Conservation (phyloP, 1,140 invertebrate genomes). For the Drosophila paulistorum region DNA sequence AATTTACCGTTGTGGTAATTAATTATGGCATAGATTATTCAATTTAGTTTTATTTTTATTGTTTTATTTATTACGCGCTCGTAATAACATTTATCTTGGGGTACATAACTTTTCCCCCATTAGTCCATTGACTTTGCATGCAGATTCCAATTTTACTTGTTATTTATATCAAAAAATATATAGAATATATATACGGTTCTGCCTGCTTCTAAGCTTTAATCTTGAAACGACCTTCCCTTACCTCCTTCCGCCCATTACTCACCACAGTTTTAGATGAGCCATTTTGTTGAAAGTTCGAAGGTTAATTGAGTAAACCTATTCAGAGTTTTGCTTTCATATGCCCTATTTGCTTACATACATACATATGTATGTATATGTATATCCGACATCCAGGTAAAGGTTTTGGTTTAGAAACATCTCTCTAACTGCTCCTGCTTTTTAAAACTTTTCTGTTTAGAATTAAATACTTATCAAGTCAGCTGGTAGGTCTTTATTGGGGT, state of each 20-base stretch:
- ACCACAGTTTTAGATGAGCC: not conserved
- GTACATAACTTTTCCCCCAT: not conserved
- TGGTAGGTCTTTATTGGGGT: too few relatives aligned
- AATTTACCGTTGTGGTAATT: slow-evolving; percentile 50
- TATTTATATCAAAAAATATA: not conserved
- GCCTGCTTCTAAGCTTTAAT: not conserved
- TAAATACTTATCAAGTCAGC: too few relatives aligned
- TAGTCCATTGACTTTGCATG: not conserved
- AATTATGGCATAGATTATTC: slow-evolving; percentile 46
- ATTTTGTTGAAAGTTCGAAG: not conserved
- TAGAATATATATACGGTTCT: too few relatives aligned
- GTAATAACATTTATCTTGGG: not conserved
- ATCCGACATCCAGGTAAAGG: too few relatives aligned
- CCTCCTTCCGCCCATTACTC: not conserved
- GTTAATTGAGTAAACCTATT: not conserved
- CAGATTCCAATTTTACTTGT: not conserved
- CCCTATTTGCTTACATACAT: too few relatives aligned
- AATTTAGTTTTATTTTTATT: slow-evolving; percentile 29
- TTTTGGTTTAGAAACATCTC: too few relatives aligned
- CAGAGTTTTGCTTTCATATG: too few relatives aligned
- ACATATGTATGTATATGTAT: not conserved
- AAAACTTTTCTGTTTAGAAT: too few relatives aligned
- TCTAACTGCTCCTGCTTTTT: too few relatives aligned
- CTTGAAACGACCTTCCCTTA: not conserved
- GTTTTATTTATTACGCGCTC: slow-evolving; percentile 22